Evolutionary conservation across 2,113 vertebrate species (phyloP).

Genomic region (Nanger granti): DNA sequence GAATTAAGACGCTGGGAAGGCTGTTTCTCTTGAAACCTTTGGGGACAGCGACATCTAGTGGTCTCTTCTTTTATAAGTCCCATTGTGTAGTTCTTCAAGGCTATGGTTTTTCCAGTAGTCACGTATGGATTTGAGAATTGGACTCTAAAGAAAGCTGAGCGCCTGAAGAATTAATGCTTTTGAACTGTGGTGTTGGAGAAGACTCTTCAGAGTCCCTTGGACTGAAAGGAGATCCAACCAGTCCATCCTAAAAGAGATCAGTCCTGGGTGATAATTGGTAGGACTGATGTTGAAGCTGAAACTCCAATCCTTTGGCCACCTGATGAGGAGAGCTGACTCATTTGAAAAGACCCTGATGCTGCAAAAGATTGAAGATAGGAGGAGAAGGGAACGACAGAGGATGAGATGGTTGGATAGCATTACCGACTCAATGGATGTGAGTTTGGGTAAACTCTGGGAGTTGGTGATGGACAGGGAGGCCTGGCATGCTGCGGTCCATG

Average conservation of each 20-base stretch:
- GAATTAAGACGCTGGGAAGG: background rate
- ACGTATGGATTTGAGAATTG: background rate
- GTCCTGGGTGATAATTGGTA: background rate
- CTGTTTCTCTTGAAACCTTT: slow-evolving; percentile 53
- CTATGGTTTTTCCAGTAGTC: background rate
- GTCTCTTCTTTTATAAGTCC: background rate
- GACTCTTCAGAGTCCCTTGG: background rate
- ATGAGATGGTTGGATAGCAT: background rate
- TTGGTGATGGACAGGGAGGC: background rate
- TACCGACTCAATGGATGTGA: rapidly evolving
- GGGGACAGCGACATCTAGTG: slow-evolving; percentile 75
- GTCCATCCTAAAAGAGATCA: background rate
- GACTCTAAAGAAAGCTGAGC: background rate
- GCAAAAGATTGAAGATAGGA: background rate
- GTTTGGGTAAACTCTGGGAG: background rate
- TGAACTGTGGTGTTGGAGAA: background rate
- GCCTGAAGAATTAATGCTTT: background rate
- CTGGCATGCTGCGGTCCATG: background rate
- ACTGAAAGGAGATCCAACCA: background rate
- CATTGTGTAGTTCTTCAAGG: background rate
- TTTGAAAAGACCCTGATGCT: background rate
- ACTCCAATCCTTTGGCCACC: background rate
- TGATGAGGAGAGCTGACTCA: background rate
- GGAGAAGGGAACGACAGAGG: rapidly evolving
- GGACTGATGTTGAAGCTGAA: background rate